Evolutionary conservation across 2,888 invertebrate species (phyloP).

Genomic region (Doris montereyensis): DNA sequence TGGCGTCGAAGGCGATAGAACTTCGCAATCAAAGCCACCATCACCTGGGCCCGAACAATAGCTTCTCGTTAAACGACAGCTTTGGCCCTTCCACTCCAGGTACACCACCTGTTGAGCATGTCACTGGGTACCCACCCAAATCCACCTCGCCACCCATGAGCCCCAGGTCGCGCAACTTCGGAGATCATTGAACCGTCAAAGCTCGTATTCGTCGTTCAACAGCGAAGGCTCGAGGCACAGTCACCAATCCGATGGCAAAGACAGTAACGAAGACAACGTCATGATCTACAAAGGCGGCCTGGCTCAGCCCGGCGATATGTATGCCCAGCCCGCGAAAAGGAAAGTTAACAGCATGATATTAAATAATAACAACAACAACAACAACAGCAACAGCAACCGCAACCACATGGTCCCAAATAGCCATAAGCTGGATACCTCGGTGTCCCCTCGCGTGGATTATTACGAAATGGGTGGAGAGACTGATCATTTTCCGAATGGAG

Average conservation of each 20-base stretch:
- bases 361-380: not conserved
- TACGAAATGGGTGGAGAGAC: conserved; percentile 55
- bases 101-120: not conserved
- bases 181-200: conserved; percentile 45
- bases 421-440: conserved; percentile 27
- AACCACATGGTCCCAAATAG: too few species aligned
- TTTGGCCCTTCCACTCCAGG: not conserved
- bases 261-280: conserved; percentile 10
- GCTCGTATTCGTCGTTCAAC: conserved; percentile 50
- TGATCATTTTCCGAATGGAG: conserved; percentile 43
- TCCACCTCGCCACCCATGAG: conserved; percentile 14
- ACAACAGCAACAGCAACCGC: not conserved
- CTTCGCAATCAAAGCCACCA: too few species aligned
- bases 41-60: too few species aligned
- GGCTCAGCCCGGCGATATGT: conserved; percentile 8
- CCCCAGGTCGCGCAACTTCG: conserved; percentile 14
- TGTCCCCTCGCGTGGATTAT: conserved; percentile 35
- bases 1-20: too few species aligned
- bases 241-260: conserved; percentile 42
- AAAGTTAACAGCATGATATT: not conserved
- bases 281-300: not conserved
- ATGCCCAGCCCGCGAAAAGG: not conserved
- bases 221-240: conserved; percentile 51
- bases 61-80: too few species aligned
- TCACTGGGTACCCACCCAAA: conserved; percentile 8